Percentiles rank a stretch among this genome's conserved stretches.
phyloP scores from a whole-genome alignment of 2,888 invertebrate species.

The Apomyelois bistriatella region DNA sequence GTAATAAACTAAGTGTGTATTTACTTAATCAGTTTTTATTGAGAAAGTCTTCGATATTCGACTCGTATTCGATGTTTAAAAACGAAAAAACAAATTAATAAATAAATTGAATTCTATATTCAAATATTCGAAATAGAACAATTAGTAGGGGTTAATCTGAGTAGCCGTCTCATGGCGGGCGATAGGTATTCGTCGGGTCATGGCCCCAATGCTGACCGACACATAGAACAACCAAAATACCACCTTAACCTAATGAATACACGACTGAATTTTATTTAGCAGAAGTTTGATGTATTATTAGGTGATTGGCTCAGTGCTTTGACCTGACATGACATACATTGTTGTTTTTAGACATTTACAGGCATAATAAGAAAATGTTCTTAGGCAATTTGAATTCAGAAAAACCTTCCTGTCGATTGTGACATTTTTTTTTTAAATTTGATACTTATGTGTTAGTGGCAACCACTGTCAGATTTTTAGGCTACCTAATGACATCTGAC shows the following conservation, averaged over 20 bases:
- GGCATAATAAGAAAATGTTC: neutral
- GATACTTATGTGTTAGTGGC: too few relatives aligned
- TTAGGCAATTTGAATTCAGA: too few relatives aligned
- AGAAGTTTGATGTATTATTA: slow-evolving; percentile 8
- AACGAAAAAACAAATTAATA: neutral
- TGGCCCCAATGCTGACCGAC: slow-evolving; percentile 11
- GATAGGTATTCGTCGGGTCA: slow-evolving; percentile 16
- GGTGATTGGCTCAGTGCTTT: slow-evolving; percentile 10
- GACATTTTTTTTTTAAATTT: too few relatives aligned
- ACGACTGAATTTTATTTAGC: neutral
- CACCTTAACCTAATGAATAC: neutral
- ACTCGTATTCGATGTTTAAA: neutral
- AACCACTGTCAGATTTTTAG: too few relatives aligned
- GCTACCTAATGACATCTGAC: too few relatives aligned
- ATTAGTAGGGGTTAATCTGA: slow-evolving; percentile 12
- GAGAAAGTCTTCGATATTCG: too few relatives aligned
- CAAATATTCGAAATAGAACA: slow-evolving; percentile 1
- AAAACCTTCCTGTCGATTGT: too few relatives aligned
- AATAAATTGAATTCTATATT: neutral
- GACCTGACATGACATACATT: slow-evolving; percentile 7
- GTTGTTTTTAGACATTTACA: slow-evolving; percentile 3
- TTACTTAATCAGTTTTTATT: too few relatives aligned
- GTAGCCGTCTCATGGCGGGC: slow-evolving; percentile 12
- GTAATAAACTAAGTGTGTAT: too few relatives aligned
- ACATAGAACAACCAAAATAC: neutral